phyloP scores from a whole-genome alignment of 2,888 invertebrate species.

The Toxonevra muliebris region DNA sequence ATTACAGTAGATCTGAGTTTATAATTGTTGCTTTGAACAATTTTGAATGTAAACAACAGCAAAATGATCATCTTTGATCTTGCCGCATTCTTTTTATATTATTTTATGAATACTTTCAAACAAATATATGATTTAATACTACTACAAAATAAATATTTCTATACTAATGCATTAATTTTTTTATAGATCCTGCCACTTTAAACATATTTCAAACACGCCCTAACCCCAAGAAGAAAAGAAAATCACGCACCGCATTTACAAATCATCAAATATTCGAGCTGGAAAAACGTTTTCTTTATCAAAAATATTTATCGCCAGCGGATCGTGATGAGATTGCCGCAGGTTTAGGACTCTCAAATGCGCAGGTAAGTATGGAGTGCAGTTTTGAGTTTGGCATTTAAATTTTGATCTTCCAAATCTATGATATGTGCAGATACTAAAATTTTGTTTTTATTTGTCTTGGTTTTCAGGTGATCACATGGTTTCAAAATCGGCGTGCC shows the following conservation, averaged over 20 bases:
- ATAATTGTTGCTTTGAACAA: too few relatives aligned
- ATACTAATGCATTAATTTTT: not conserved
- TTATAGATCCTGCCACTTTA: conserved; percentile 84
- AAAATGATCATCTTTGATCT: not conserved
- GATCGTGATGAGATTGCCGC: conserved; percentile 97
- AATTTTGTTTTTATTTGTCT: conserved; percentile 9
- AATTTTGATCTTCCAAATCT: not conserved
- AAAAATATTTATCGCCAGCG: conserved; percentile 96
- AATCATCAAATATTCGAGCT: conserved; percentile 98
- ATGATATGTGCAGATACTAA: conserved; percentile 20
- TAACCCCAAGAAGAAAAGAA: conserved; percentile 94
- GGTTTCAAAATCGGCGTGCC: conserved; percentile 94
- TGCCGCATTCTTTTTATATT: not conserved
- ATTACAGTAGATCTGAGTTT: conserved; percentile 28
- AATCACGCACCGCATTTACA: conserved; percentile 97
- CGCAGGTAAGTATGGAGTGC: conserved; percentile 71
- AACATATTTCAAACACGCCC: conserved; percentile 90
- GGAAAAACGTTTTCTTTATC: conserved; percentile 97
- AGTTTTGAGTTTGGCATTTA: not conserved
- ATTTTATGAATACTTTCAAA: too few relatives aligned
- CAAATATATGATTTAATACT: too few relatives aligned
- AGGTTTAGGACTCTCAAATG: conserved; percentile 92
- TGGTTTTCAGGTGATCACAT: conserved; percentile 82
- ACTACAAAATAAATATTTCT: not conserved
- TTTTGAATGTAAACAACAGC: not conserved